A percentile compares a stretch with the other conserved stretches of the same genome.
phyloP scores from a whole-genome alignment of 2,888 invertebrate species.

The Tanypteryx hageni region DNA sequence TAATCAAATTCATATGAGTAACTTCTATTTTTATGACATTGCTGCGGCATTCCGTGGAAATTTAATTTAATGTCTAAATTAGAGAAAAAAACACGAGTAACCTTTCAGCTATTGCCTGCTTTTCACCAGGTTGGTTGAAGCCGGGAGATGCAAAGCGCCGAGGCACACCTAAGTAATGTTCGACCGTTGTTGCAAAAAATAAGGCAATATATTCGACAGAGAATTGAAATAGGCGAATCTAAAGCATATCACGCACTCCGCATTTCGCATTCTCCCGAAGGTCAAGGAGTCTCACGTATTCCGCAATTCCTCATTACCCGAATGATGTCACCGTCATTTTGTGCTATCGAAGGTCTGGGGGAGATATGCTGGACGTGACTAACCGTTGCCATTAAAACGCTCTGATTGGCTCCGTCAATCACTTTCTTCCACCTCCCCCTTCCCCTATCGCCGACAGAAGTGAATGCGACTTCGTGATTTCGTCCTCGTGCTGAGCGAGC shows the following conservation, averaged over 20 bases:
- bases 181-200: too few species aligned
- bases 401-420: slow-evolving; percentile 32
- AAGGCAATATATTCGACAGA: too few species aligned
- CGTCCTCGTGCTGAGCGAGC: neutral
- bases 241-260: neutral
- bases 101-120: too few species aligned
- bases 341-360: neutral
- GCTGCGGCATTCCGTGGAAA: too few species aligned
- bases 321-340: neutral
- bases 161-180: too few species aligned
- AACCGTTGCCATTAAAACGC: slow-evolving; percentile 19
- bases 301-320: neutral
- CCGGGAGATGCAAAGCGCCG: too few species aligned
- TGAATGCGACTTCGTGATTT: slow-evolving; percentile 3
- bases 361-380: neutral
- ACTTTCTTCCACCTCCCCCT: neutral
- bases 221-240: too few species aligned
- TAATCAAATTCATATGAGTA: too few species aligned
- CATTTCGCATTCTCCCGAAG: neutral
- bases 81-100: too few species aligned
- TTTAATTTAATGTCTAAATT: too few species aligned
- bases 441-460: neutral
- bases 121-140: too few species aligned
- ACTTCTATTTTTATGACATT: too few species aligned
- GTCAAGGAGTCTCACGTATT: neutral